Evolutionary conservation across 2,888 invertebrate genomes (phyloP).

Genomic region (Xestoiulus laeticollis): DNA sequence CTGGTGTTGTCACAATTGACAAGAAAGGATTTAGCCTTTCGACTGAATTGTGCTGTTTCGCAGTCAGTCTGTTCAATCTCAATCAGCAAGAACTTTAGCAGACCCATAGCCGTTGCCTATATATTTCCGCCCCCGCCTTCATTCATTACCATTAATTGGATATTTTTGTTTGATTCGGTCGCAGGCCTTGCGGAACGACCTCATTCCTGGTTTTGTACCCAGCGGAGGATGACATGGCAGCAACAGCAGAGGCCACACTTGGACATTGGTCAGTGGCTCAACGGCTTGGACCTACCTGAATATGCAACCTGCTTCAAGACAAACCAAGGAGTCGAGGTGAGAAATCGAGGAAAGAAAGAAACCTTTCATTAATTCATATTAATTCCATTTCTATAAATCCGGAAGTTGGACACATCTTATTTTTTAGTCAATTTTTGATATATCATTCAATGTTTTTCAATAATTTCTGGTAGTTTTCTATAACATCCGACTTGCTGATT

Average conservation of each 20-base stretch:
- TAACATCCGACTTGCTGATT: too few species aligned
- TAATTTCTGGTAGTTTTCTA: too few species aligned
- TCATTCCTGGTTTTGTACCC: neutral
- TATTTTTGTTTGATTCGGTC: neutral
- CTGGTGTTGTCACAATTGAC: neutral
- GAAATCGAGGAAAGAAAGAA: conserved; percentile 51
- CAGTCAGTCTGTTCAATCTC: neutral
- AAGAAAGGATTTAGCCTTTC: neutral
- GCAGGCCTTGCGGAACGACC: neutral
- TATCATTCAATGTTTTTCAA: neutral
- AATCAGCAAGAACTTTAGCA: neutral
- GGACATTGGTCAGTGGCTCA: conserved; percentile 71
- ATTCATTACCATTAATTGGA: neutral
- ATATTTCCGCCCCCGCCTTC: neutral
- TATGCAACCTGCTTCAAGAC: conserved; percentile 68
- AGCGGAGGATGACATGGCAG: conserved; percentile 46
- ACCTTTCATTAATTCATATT: too few species aligned
- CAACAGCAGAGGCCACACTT: conserved; percentile 65
- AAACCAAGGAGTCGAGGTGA: conserved; percentile 70
- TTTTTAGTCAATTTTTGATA: neutral
- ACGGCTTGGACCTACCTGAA: conserved; percentile 70
- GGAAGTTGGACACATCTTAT: too few species aligned
- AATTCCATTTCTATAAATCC: too few species aligned
- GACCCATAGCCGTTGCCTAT: neutral
- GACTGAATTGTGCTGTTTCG: neutral